Percentiles rank a stretch among this genome's conserved stretches.
Conservation (phyloP, 2,113 vertebrate genomes). For the Heliornis fulica region DNA sequence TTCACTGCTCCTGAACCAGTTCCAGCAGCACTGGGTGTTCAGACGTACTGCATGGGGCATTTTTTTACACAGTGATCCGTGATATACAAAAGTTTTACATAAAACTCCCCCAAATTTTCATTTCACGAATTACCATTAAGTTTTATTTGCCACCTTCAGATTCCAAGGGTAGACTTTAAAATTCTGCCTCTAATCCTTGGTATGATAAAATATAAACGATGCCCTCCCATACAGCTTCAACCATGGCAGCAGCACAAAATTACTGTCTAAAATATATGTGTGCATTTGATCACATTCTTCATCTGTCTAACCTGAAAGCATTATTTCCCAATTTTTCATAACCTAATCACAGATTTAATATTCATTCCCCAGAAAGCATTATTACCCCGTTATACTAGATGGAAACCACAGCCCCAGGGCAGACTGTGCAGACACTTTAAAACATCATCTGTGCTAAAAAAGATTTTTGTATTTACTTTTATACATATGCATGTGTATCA, state of each 20-base stretch:
- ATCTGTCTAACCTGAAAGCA: background rate
- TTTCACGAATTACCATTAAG: background rate
- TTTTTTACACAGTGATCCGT: background rate
- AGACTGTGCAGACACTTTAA: background rate
- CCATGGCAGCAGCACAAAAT: background rate
- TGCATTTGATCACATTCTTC: background rate
- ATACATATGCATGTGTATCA: background rate
- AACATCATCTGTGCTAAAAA: background rate
- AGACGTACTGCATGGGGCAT: background rate
- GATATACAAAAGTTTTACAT: background rate
- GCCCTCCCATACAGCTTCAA: background rate
- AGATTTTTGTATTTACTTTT: background rate
- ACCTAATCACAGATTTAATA: background rate
- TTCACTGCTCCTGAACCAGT: background rate
- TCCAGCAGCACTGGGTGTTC: rapidly evolving
- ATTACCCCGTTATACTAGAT: background rate
- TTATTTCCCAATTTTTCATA: background rate
- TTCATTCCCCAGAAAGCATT: background rate
- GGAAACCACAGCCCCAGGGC: background rate
- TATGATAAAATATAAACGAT: background rate
- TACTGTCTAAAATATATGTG: background rate
- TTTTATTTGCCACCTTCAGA: background rate
- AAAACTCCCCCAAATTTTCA: background rate
- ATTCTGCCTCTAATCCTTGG: background rate
- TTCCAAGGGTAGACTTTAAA: background rate